Base-by-base conservation (phyloP, 2,888 invertebrate species). In the Ophonus ardosiacus region DNA sequence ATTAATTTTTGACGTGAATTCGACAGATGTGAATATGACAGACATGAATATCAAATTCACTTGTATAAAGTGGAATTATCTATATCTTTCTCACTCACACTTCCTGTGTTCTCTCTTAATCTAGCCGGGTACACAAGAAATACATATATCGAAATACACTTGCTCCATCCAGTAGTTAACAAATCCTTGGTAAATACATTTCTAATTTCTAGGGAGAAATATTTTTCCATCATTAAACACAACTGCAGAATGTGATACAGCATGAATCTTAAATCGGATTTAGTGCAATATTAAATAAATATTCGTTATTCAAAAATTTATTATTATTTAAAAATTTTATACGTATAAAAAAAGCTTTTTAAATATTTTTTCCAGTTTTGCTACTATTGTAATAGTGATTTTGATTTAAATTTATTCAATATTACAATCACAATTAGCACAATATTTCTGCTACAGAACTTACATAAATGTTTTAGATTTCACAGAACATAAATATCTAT, bases 311-410 rank as follows among this genome's bases (percentile, higher is more conserved):
- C 31, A 13, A n/a, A 65, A 5, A 38, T 7, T 65, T 31, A 65
- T 10, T 38, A 15, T 65, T 65, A 3, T 61, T 65, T 31, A 6
- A 31, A 65, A 65, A 31, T 65, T 65, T 68, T 68, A 68, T 68
- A 68, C 38, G 15, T 38, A 68, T n/a, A 68, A 68, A 63, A 63
- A 38, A 31, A 65, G 65, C 68, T 68, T 68, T 68, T 68, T 38
- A 68, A 68, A 68, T 68, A 68, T 68, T 68, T 68, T 15, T 68
- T 68, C 68, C 68, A 31, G 38, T 65, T 65, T 65, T 40, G 68
- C 68, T 68, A 68, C 38, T 68, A 68, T 68, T 15, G 68, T 15
- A 38, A 68, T n/a, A n/a, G n/a, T n/a, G n/a, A n/a, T n/a, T 68
- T n/a, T 68, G 68, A 68, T 65, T 65, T 65, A 31, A 65, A 65